These are phyloP conservation scores for Plecturocebus donacophilus DNA, from an alignment of 2,113 vertebrate species.

Conservation along the genomic window DNA sequence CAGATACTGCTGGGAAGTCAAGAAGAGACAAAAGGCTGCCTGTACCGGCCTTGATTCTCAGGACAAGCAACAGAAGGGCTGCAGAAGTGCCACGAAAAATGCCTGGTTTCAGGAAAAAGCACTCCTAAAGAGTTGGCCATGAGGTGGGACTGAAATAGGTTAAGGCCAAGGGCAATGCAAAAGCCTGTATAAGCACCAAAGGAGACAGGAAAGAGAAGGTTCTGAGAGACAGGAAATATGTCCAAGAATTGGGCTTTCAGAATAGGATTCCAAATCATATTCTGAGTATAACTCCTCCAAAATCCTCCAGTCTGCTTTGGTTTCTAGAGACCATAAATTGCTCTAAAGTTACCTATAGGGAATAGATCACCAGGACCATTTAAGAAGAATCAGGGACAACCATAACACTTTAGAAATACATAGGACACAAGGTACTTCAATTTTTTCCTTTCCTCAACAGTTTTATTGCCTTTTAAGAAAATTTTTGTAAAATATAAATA, in stretches of 20 bases:
- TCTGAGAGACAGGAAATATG: neutral
- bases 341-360: neutral
- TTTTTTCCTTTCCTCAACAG: slow-evolving; percentile 86
- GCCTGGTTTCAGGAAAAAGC: neutral
- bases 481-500: slow-evolving; percentile 99
- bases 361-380: neutral
- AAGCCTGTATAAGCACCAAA: neutral
- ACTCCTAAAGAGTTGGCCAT: neutral
- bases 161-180: neutral
- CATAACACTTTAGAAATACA: neutral
- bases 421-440: slow-evolving; percentile 64
- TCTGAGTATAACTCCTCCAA: neutral
- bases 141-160: neutral
- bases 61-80: neutral
- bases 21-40: neutral
- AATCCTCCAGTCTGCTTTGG: neutral
- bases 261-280: neutral
- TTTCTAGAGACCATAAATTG: neutral
- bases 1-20: neutral
- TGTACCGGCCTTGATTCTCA: neutral
- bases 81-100: neutral
- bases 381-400: neutral
- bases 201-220: neutral
- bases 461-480: slow-evolving; percentile 98
- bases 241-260: neutral